Evolutionary conservation across 2,797 vertebrate genomes (phyloP).

Genomic region (Aeoliscus strigatus): DNA sequence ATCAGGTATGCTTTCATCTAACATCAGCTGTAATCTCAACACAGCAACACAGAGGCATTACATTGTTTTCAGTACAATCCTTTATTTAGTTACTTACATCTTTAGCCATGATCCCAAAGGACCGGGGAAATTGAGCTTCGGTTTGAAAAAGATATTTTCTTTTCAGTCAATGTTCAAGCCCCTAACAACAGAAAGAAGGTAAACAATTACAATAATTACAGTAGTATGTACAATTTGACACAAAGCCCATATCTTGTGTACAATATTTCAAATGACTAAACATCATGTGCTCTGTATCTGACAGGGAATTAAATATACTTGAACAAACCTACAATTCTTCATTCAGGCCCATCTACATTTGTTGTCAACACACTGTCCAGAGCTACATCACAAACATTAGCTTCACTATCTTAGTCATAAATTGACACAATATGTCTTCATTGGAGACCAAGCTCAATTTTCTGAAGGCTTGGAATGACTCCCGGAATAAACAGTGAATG

Average conservation of each 20-base stretch:
- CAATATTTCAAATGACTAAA: too few species aligned
- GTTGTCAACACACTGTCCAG: slow-evolving; percentile 44
- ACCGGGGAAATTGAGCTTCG: slow-evolving; percentile 61
- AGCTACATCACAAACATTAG: slow-evolving; percentile 56
- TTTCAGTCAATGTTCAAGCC: slow-evolving; percentile 46
- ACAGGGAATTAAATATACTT: fast-evolving
- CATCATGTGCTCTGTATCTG: too few species aligned
- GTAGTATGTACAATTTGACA: neutral
- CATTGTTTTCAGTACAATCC: neutral
- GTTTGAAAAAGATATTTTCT: slow-evolving; percentile 51
- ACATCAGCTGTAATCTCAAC: neutral
- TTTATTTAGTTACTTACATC: slow-evolving; percentile 67
- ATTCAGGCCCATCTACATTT: slow-evolving; percentile 39
- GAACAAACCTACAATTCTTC: slow-evolving; percentile 9
- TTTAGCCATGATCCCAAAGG: slow-evolving; percentile 82
- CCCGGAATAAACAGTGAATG: neutral
- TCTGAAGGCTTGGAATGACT: neutral
- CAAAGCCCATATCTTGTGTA: neutral
- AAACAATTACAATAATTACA: slow-evolving; percentile 4
- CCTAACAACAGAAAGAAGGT: slow-evolving; percentile 43
- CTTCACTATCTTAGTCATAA: slow-evolving; percentile 10
- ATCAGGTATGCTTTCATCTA: neutral
- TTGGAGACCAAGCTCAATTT: neutral
- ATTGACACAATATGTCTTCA: neutral
- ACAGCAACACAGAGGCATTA: neutral